phyloP scores from a whole-genome alignment of 2,113 vertebrate species.

The Tiliqua scincoides region DNA sequence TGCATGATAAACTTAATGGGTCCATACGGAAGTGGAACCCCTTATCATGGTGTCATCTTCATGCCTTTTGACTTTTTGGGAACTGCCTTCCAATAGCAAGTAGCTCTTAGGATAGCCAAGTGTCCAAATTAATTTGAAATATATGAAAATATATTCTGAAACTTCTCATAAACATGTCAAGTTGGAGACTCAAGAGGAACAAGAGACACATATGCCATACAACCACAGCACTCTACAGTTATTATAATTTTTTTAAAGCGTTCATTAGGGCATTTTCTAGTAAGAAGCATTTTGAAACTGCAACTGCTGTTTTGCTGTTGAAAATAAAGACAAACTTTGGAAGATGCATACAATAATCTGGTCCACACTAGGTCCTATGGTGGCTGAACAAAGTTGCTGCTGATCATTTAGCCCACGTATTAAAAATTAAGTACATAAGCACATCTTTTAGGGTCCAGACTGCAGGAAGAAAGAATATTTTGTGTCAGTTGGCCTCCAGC shows the following conservation, averaged over 20 bases:
- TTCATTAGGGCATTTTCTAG: not conserved
- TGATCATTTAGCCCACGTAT: not conserved
- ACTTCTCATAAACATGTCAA: slow-evolving; percentile 23
- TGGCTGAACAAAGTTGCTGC: not conserved
- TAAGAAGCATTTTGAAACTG: not conserved
- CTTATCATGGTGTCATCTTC: too few relatives aligned
- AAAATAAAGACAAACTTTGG: not conserved
- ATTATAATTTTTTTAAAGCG: too few relatives aligned
- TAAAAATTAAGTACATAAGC: not conserved
- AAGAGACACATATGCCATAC: not conserved
- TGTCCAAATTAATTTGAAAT: slow-evolving; percentile 27
- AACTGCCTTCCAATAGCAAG: not conserved
- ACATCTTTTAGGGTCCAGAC: not conserved
- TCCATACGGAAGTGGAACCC: not conserved
- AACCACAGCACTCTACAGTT: too few relatives aligned
- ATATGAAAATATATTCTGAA: slow-evolving; percentile 35
- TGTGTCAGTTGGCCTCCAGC: not conserved
- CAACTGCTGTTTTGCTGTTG: not conserved
- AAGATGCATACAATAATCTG: not conserved
- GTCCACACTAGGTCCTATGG: not conserved
- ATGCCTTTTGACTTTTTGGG: not conserved
- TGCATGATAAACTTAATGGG: not conserved
- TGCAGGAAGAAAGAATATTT: not conserved
- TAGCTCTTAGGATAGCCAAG: not conserved
- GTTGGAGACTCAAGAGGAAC: slow-evolving; percentile 26